Base-by-base conservation (phyloP, 2,888 invertebrate species). In the Acronicta leporina region DNA sequence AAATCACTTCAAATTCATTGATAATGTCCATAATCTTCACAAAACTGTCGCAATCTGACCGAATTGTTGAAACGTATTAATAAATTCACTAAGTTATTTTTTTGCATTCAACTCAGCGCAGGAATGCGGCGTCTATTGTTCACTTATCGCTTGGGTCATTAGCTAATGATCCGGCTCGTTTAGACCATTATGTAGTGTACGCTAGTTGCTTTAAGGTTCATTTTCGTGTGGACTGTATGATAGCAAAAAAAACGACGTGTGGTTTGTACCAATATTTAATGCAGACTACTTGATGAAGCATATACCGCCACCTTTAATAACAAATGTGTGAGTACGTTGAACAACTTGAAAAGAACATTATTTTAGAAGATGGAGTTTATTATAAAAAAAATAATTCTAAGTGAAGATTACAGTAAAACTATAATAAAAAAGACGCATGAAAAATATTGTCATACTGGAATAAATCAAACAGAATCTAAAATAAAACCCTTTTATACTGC, bases 131-230 rank as follows among this genome's bases (percentile, higher is more conserved):
- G 41, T 11, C 41, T 41, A 41, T 41, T 41, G 41, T 41, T 41
- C 41, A 15, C 41, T 41, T 41, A 41, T 41, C 14, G 41, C 41
- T 41, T 41, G 41, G 41, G 41, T 41, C 41, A 41, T 41, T 41
- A 41, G 8, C 40, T 15, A 41, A n/a, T n/a, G 41, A 41, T 41
- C 41, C 41, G 41, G 41, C 41, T 41, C 41, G 41, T 40, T 15
- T 7, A 7, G 41, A 14, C 41, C 41, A 41, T 8, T 41, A 41
- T 41, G 41, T 30, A 2, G 0, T 30, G 8, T 30, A 10, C 1
- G 2, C 1, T 14, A 14, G 41, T 15, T 41, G 41, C 6, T 41
- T 41, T 41, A 14, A 7, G 14, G 41, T 41, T 41, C 41, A 7
- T 8, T 41, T 41, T 41, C 2, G 14, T 11, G 41, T 41, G 41